These are phyloP conservation scores for Bhutanitis thaidina DNA, from an alignment of 2,888 invertebrate species.

Conservation along the genomic window DNA sequence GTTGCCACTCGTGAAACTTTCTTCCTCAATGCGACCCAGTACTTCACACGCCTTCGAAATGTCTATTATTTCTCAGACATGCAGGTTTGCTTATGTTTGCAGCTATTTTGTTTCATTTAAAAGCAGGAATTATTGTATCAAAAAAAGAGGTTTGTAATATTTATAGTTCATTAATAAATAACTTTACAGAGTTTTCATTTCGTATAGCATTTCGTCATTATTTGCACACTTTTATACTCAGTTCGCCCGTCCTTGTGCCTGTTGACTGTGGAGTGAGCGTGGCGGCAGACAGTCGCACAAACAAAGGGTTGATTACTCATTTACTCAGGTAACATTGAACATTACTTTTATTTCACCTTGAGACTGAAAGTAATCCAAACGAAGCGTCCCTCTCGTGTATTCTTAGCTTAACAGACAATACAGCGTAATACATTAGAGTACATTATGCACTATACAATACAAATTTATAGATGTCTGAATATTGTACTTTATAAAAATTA, in stretches of 20 bases:
- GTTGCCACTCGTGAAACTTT: too few relatives aligned
- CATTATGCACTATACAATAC: too few relatives aligned
- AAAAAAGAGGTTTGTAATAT: background rate
- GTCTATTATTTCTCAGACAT: too few relatives aligned
- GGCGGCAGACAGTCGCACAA: constrained; percentile 28
- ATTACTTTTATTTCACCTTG: constrained; percentile 53
- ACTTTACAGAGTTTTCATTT: background rate
- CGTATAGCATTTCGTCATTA: constrained; percentile 29
- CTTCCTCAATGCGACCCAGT: too few relatives aligned
- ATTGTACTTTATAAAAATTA: too few relatives aligned
- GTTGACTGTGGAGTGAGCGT: constrained; percentile 21
- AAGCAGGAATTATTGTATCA: too few relatives aligned
- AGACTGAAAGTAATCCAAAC: constrained; percentile 10
- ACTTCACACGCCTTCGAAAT: too few relatives aligned
- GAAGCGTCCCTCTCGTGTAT: constrained; percentile 4
- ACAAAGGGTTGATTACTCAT: constrained; percentile 50
- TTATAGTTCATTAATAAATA: background rate
- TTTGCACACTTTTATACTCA: constrained; percentile 37
- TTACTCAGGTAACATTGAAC: constrained; percentile 47
- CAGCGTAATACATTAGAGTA: background rate
- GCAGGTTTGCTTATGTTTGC: too few relatives aligned
- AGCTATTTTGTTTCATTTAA: too few relatives aligned
- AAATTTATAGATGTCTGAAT: too few relatives aligned
- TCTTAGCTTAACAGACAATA: constrained; percentile 2
- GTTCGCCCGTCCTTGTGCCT: constrained; percentile 33